A percentile compares a stretch with the other conserved stretches of the same genome.
These are phyloP conservation scores for Protodeltote pygarga DNA, from an alignment of 2,888 invertebrate genomes.

Conservation along the genomic window DNA sequence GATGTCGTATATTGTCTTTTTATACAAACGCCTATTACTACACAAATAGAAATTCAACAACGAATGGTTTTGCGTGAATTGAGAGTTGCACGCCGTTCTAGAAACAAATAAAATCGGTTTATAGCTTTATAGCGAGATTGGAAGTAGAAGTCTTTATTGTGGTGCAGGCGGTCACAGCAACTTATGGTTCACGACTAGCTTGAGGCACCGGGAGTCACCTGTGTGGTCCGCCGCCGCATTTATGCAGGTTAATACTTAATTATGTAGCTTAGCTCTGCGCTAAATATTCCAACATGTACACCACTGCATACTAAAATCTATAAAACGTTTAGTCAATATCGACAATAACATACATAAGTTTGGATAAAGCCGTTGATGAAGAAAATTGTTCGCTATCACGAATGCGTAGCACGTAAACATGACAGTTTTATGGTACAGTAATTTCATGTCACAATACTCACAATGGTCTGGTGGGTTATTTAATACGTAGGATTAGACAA, in stretches of 20 bases:
- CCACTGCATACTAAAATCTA: conserved; percentile 6
- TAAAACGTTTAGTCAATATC: conserved; percentile 26
- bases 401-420: conserved; percentile 25
- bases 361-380: conserved; percentile 28
- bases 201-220: conserved; percentile 66
- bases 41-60: conserved; percentile 10
- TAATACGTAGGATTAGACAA: no score
- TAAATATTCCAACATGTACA: conserved; percentile 18
- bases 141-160: conserved; percentile 73
- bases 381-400: conserved; percentile 34
- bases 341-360: no score
- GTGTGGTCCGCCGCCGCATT: conserved; percentile 74
- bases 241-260: conserved; percentile 60
- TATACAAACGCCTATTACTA: background rate
- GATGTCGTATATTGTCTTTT: conserved; percentile 1
- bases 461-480: no score
- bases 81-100: conserved; percentile 52
- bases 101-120: conserved; percentile 72
- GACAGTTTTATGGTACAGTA: conserved; percentile 35
- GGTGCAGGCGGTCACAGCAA: conserved; percentile 60
- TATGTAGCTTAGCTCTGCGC: conserved; percentile 45
- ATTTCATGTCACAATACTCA: conserved; percentile 28
- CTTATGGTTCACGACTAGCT: conserved; percentile 81
- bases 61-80: conserved; percentile 44
- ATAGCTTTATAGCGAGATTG: conserved; percentile 72